Conservation (phyloP, 2,113 vertebrate genomes). For the Pandion haliaetus region DNA sequence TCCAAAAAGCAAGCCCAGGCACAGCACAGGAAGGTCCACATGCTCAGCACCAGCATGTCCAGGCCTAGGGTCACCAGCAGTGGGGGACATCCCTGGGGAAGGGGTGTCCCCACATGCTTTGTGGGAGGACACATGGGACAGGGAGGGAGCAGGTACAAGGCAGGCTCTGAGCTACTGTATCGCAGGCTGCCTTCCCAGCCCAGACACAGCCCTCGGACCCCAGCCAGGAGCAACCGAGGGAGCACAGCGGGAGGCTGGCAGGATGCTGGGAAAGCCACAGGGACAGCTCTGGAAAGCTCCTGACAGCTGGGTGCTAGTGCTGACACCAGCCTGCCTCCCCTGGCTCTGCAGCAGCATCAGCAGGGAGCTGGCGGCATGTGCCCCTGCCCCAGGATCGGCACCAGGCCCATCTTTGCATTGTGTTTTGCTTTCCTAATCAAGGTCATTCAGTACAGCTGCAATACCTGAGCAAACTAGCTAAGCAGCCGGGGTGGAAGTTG, state of each 20-base stretch:
- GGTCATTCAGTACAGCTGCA: slow-evolving; percentile 37
- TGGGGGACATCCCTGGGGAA: background rate
- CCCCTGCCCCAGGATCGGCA: background rate
- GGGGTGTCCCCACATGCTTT: accelerated
- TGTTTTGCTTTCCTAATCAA: slow-evolving; percentile 20
- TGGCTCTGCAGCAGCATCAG: background rate
- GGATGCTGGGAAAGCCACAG: background rate
- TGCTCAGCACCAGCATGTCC: background rate
- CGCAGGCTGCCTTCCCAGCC: background rate
- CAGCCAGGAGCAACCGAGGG: background rate
- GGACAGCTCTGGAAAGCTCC: background rate
- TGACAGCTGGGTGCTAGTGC: background rate
- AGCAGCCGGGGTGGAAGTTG: slow-evolving; percentile 55
- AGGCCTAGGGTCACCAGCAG: accelerated
- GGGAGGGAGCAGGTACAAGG: background rate
- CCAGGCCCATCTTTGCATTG: background rate
- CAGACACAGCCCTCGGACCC: background rate
- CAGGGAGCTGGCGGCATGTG: accelerated
- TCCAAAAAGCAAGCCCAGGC: background rate
- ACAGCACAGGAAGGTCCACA: background rate
- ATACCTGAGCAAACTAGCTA: slow-evolving; percentile 70
- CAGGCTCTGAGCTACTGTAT: background rate
- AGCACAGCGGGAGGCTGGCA: background rate
- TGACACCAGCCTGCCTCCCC: background rate
- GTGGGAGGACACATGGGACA: background rate